These are phyloP conservation scores for Eudemis profundana DNA, from an alignment of 2,888 invertebrate genomes.

Conservation along the genomic window DNA sequence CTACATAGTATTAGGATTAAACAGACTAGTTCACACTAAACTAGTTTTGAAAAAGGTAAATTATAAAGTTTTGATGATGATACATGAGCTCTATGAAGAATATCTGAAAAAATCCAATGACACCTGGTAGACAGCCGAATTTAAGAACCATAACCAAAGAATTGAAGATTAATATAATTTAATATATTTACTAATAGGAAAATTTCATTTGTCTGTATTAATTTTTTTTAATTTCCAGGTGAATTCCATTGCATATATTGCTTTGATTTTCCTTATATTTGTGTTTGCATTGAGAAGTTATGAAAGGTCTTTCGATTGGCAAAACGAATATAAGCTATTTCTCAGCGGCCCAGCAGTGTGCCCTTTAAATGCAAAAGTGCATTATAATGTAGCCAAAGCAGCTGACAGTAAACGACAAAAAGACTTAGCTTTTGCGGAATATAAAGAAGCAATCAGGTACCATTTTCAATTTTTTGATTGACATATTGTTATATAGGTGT, in stretches of 20 bases:
- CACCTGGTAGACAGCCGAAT: neutral
- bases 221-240: conserved; percentile 59
- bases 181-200: too few species aligned
- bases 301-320: conserved; percentile 92
- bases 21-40: conserved; percentile 55
- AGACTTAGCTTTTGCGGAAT: conserved; percentile 90
- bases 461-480: neutral
- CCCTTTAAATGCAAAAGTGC: conserved; percentile 97
- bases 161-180: too few species aligned
- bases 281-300: conserved; percentile 76
- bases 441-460: conserved; percentile 90
- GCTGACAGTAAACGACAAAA: conserved; percentile 90
- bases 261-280: conserved; percentile 48
- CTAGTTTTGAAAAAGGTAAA: conserved; percentile 52
- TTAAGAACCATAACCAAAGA: too few species aligned
- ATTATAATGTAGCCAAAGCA: conserved; percentile 96
- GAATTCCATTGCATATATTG: conserved; percentile 46
- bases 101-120: neutral
- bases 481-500: too few species aligned
- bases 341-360: conserved; percentile 93
- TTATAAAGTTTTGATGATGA: neutral
- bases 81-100: neutral
- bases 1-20: conserved; percentile 87
- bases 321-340: conserved; percentile 91
- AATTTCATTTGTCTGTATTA: conserved; percentile 1